Percentiles rank a stretch among this genome's conserved stretches.
Conservation (phyloP, 37 sponge, comb jelly and placozoan species). For the Theonella swinhoei region DNA sequence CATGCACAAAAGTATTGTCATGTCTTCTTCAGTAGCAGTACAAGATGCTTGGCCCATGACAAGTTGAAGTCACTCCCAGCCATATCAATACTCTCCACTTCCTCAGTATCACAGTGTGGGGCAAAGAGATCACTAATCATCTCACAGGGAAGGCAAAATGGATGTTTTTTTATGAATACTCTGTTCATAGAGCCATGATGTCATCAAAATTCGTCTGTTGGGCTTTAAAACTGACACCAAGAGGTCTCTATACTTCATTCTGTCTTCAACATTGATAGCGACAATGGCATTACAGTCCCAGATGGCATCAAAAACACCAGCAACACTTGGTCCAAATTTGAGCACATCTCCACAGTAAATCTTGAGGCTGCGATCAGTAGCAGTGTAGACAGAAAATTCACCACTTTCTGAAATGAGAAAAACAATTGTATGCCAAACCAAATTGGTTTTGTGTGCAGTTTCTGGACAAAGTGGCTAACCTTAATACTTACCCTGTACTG, state of each 20-base stretch:
- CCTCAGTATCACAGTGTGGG: slow-evolving; percentile 2
- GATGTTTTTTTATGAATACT: background rate
- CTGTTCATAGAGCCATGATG: slow-evolving; percentile 48
- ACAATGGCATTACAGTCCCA: slow-evolving; percentile 72
- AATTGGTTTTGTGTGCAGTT: no score
- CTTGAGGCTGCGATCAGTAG: slow-evolving; percentile 37
- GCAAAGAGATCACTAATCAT: slow-evolving; percentile 26
- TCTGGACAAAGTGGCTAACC: no score
- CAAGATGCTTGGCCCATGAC: background rate
- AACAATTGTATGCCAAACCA: no score
- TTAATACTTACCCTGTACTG: no score
- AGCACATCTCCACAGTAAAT: slow-evolving; percentile 53
- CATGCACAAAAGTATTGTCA: no score
- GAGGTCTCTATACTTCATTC: slow-evolving; percentile 31
- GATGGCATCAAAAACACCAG: slow-evolving; percentile 65
- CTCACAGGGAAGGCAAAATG: slow-evolving; percentile 33
- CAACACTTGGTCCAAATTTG: slow-evolving; percentile 7
- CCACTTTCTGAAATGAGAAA: background rate
- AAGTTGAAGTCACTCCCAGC: background rate
- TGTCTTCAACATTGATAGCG: slow-evolving; percentile 39
- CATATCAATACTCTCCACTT: slow-evolving; percentile 21
- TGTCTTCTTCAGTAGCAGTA: background rate
- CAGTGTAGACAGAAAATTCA: slow-evolving; percentile 33
- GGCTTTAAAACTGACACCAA: slow-evolving; percentile 26
- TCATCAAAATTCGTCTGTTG: slow-evolving; percentile 30